A percentile compares a stretch with the other conserved stretches of the same genome.
phyloP scores from a whole-genome alignment of 2,113 vertebrate genomes.

The Prietella phreatophila region DNA sequence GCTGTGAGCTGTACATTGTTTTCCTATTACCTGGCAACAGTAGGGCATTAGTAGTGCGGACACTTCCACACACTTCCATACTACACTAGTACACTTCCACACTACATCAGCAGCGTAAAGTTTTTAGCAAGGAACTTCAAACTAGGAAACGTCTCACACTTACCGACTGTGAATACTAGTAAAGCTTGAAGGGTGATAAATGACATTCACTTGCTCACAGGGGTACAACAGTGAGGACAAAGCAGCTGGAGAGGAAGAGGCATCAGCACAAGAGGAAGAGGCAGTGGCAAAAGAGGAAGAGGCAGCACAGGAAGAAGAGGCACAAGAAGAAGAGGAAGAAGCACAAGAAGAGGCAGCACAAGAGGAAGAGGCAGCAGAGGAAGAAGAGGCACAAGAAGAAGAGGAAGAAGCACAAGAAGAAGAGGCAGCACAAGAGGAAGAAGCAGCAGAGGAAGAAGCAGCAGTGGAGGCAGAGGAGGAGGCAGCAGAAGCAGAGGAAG shows the following conservation, averaged over 20 bases:
- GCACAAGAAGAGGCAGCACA: neutral
- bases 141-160: neutral
- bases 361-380: neutral
- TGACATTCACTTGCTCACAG: neutral
- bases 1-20: too few species aligned
- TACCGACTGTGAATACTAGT: neutral
- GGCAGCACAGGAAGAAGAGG: conserved; percentile 37
- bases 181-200: neutral
- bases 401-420: neutral
- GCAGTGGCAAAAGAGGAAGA: conserved; percentile 17
- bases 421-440: conserved; percentile 1
- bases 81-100: too few species aligned
- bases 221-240: neutral
- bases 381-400: conserved; percentile 22
- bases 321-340: conserved; percentile 32
- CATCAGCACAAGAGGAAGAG: neutral
- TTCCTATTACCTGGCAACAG: too few species aligned
- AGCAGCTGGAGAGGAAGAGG: neutral
- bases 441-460: neutral
- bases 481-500: conserved; percentile 37
- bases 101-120: too few species aligned
- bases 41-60: too few species aligned
- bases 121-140: neutral
- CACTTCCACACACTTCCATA: too few species aligned
- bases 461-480: neutral